A percentile compares a stretch with the other conserved stretches of the same genome.
phyloP scores from a whole-genome alignment of 2,797 vertebrate species.

The Phalanger gymnotis region DNA sequence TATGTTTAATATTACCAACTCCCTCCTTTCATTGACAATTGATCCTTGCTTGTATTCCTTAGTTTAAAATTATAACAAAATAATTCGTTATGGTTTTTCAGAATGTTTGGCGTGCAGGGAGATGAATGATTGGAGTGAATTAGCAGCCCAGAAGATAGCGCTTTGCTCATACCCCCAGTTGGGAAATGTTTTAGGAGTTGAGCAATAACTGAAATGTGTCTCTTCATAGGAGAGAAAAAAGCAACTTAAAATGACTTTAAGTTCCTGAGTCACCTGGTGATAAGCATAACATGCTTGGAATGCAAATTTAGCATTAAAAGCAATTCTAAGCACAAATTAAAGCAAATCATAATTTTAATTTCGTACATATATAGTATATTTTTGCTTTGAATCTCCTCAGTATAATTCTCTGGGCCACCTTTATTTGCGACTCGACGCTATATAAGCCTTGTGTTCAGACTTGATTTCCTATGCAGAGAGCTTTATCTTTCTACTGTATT shows the following conservation, averaged over 20 bases:
- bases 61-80: not conserved
- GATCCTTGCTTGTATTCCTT: not conserved
- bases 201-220: not conserved
- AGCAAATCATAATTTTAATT: not conserved
- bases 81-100: not conserved
- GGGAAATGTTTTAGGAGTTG: not conserved
- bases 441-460: not conserved
- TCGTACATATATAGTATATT: not conserved
- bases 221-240: not conserved
- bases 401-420: not conserved
- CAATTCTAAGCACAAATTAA: not conserved
- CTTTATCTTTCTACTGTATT: not conserved
- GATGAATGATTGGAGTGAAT: not conserved
- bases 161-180: fast-evolving
- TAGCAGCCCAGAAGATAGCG: fast-evolving
- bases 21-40: constrained; percentile 23
- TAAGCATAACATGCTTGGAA: not conserved
- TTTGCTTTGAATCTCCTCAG: not conserved
- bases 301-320: constrained; percentile 1
- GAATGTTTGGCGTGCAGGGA: not conserved
- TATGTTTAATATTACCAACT: not conserved
- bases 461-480: not conserved
- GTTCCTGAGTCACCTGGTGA: not conserved
- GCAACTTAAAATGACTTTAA: not conserved
- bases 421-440: not conserved